These are phyloP conservation scores for Holacanthella duospinosa DNA, from an alignment of 2,888 invertebrate genomes.

Conservation along the genomic window DNA sequence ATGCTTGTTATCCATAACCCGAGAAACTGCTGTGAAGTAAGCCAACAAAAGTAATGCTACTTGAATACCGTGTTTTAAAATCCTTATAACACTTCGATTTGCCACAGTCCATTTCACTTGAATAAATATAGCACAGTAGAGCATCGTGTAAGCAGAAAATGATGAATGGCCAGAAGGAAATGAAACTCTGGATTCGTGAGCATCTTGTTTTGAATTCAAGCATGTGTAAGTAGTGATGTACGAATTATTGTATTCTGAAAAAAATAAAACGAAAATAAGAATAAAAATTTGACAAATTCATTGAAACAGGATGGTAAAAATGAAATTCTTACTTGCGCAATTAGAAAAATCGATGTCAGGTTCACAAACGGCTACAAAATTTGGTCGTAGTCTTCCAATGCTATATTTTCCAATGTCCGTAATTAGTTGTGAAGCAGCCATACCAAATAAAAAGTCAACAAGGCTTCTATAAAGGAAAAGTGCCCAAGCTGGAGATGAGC, in stretches of 20 bases:
- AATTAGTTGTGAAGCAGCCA: conserved; percentile 68
- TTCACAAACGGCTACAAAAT: conserved; percentile 80
- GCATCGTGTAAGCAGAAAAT: conserved; percentile 58
- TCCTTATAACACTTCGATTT: conserved; percentile 58
- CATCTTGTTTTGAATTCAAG: conserved; percentile 28
- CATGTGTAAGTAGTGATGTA: conserved; percentile 40
- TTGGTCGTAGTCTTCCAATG: conserved; percentile 83
- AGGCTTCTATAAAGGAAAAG: conserved; percentile 62
- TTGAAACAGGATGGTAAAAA: neutral
- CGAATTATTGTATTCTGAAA: conserved; percentile 26
- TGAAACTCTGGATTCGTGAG: conserved; percentile 52
- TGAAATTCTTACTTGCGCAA: conserved; percentile 9
- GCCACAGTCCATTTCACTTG: conserved; percentile 31
- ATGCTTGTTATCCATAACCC: conserved; percentile 81
- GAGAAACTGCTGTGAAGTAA: conserved; percentile 76
- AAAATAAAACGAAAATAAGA: neutral
- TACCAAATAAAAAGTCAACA: conserved; percentile 78
- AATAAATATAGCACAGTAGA: conserved; percentile 35
- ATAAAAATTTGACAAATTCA: neutral
- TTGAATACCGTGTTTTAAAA: conserved; percentile 77
- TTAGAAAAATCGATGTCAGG: conserved; percentile 45
- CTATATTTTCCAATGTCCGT: conserved; percentile 91
- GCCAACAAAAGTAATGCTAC: conserved; percentile 66
- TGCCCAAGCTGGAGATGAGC: conserved; percentile 60
- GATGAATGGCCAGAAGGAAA: conserved; percentile 89